phyloP scores from a whole-genome alignment of 1,140 invertebrate genomes.

The Camponotus pennsylvanicus region DNA sequence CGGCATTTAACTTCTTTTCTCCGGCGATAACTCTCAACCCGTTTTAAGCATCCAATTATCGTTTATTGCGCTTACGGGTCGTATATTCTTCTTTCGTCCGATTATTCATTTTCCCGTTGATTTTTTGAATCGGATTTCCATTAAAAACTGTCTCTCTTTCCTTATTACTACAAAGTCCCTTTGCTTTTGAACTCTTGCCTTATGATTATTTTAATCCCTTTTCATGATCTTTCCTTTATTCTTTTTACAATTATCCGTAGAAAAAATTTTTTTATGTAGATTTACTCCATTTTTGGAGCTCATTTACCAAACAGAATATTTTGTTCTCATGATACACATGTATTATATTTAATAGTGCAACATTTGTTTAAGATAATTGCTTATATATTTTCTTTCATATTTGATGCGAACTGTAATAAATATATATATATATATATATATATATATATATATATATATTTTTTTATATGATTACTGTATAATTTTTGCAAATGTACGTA shows the following conservation, averaged over 20 bases:
- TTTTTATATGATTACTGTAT: not conserved
- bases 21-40: constrained; percentile 46
- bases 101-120: constrained; percentile 41
- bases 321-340: too few species aligned
- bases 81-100: constrained; percentile 4
- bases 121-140: constrained; percentile 55
- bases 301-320: not conserved
- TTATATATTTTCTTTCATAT: not conserved
- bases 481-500: not conserved
- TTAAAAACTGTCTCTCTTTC: constrained; percentile 11
- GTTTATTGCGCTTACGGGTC: constrained; percentile 41
- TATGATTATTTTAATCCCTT: constrained; percentile 42
- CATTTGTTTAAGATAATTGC: not conserved
- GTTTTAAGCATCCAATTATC: constrained; percentile 59
- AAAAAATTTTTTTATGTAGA: not conserved
- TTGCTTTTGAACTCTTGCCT: not conserved
- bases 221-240: not conserved
- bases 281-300: constrained; percentile 8
- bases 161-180: not conserved
- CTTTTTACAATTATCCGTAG: not conserved
- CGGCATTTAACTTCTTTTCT: constrained; percentile 55
- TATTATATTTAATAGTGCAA: not conserved
- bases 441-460: too few species aligned
- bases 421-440: too few species aligned
- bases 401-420: not conserved